Percentiles rank a stretch among this genome's conserved stretches.
phyloP scores from a whole-genome alignment of 1,140 invertebrate genomes.

The Melipona quadrifasciata region DNA sequence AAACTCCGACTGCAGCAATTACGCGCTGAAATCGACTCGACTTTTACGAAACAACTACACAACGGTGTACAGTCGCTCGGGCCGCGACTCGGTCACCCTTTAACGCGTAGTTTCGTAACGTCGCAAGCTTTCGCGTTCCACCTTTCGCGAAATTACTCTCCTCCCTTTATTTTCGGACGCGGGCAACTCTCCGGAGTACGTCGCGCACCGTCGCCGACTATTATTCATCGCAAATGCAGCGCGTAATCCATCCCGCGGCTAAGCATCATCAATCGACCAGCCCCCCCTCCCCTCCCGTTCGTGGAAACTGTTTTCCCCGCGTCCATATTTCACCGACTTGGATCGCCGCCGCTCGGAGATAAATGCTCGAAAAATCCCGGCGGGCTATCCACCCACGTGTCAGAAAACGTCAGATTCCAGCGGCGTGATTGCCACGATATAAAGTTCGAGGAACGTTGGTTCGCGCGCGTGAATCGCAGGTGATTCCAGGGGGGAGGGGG shows the following conservation, averaged over 20 bases:
- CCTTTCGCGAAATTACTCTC: not conserved
- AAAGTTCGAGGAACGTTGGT: not conserved
- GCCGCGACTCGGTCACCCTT: not conserved
- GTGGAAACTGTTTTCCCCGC: slow-evolving; percentile 4
- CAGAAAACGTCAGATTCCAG: slow-evolving; percentile 26
- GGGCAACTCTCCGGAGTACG: not conserved
- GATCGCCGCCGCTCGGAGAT: slow-evolving; percentile 23
- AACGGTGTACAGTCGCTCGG: too few relatives aligned
- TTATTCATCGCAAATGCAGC: slow-evolving; percentile 4
- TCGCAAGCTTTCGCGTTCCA: not conserved
- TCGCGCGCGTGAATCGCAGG: slow-evolving; percentile 21
- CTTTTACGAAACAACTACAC: not conserved
- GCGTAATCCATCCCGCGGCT: slow-evolving; percentile 14
- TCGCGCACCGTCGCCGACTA: not conserved
- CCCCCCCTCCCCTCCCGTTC: not conserved
- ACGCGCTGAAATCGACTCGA: not conserved
- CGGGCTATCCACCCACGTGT: not conserved
- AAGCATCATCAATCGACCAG: slow-evolving; percentile 26
- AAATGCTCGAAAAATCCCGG: slow-evolving; percentile 40
- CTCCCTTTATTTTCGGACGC: not conserved
- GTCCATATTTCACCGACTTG: slow-evolving; percentile 43
- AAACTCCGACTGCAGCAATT: not conserved
- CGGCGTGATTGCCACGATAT: slow-evolving; percentile 24
- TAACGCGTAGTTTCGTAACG: not conserved
- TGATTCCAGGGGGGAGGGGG: slow-evolving; percentile 24